Evolutionary conservation across 2,797 vertebrate genomes (phyloP).

Genomic region (Hydrophis major): DNA sequence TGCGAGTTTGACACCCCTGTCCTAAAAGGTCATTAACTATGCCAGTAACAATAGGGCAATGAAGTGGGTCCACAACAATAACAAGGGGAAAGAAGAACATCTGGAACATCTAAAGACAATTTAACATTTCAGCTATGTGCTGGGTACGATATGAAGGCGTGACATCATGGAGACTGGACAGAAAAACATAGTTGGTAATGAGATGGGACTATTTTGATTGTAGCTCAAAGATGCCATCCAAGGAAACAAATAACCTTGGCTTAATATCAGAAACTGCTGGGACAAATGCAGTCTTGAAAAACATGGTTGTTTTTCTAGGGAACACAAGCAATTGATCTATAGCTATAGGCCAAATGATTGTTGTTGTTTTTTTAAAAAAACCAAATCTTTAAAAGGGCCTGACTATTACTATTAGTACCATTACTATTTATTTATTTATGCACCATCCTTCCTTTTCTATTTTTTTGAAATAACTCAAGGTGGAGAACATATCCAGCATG

Average conservation of each 20-base stretch:
- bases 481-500: not conserved
- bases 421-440: not conserved
- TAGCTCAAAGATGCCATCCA: not conserved
- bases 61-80: not conserved
- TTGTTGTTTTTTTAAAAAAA: not conserved
- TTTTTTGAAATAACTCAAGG: not conserved
- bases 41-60: not conserved
- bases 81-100: not conserved
- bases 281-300: not conserved
- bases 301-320: not conserved
- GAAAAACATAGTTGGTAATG: not conserved
- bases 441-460: not conserved
- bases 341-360: not conserved
- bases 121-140: not conserved
- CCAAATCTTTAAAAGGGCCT: not conserved
- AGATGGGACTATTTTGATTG: not conserved
- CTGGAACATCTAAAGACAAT: not conserved
- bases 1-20: too few relatives aligned
- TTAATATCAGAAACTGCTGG: not conserved
- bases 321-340: not conserved
- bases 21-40: not conserved
- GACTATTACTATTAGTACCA: not conserved
- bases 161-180: not conserved
- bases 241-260: not conserved
- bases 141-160: not conserved